Conservation (phyloP, 2,113 vertebrate species). For the Nematolebias whitei region DNA sequence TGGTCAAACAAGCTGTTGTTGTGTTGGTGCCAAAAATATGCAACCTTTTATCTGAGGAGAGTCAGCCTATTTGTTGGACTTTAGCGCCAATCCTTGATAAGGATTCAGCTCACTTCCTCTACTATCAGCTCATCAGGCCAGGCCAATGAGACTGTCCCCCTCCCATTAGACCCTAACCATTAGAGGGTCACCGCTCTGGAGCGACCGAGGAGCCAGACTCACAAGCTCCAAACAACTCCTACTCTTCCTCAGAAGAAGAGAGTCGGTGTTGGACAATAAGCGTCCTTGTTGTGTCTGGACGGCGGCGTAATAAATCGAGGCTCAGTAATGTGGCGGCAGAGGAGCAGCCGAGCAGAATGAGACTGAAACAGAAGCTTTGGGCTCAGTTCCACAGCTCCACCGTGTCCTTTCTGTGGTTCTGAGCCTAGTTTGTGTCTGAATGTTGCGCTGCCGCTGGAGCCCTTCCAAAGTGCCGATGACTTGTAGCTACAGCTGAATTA, state of each 20-base stretch:
- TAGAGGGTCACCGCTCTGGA: slow-evolving; percentile 46
- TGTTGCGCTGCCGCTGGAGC: not conserved
- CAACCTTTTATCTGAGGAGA: slow-evolving; percentile 40
- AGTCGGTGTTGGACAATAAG: slow-evolving; percentile 56
- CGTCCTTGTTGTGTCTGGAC: slow-evolving; percentile 57
- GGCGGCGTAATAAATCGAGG: slow-evolving; percentile 43
- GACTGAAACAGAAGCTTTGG: slow-evolving; percentile 36
- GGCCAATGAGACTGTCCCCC: no score
- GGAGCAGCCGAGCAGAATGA: slow-evolving; percentile 49
- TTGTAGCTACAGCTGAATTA: no score
- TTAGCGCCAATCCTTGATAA: no score
- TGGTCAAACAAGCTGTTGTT: no score
- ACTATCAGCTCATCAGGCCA: no score
- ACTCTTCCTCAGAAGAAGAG: slow-evolving; percentile 44
- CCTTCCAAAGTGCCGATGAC: not conserved
- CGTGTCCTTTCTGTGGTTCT: slow-evolving; percentile 14
- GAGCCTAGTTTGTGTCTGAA: not conserved
- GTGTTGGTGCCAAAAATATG: slow-evolving; percentile 9
- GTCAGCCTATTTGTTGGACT: no score
- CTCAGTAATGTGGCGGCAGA: slow-evolving; percentile 50
- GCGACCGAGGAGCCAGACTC: slow-evolving; percentile 17
- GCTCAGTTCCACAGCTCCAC: slow-evolving; percentile 23
- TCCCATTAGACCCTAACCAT: slow-evolving; percentile 51
- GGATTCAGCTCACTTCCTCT: no score
- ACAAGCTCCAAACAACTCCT: slow-evolving; percentile 55